These are phyloP conservation scores for Mesoligia furuncula DNA, from an alignment of 2,888 invertebrate species.

Conservation along the genomic window DNA sequence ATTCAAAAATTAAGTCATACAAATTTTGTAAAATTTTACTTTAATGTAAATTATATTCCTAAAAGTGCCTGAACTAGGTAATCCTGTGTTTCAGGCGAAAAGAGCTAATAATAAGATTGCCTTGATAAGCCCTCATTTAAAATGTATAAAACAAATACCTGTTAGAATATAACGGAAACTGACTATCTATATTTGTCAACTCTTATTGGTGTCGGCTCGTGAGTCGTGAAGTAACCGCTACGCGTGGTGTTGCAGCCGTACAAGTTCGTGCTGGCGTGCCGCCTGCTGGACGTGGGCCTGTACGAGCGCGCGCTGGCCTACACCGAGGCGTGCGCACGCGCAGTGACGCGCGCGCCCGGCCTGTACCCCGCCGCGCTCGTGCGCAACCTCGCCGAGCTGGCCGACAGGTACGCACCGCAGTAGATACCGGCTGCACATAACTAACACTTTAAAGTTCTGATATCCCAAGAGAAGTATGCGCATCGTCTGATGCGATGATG, in stretches of 20 bases:
- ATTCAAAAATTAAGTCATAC: too few relatives aligned
- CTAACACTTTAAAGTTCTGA: not conserved
- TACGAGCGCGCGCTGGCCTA: slow-evolving; percentile 95
- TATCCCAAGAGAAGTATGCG: not conserved
- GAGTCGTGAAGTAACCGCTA: not conserved
- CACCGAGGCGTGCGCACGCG: slow-evolving; percentile 94
- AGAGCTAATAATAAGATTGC: too few relatives aligned
- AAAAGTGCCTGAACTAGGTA: too few relatives aligned
- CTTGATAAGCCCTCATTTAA: not conserved
- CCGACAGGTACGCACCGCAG: slow-evolving; percentile 65
- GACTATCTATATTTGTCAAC: not conserved
- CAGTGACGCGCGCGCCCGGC: slow-evolving; percentile 91
- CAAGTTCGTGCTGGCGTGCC: slow-evolving; percentile 94
- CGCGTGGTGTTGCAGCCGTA: slow-evolving; percentile 91
- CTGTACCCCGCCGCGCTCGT: slow-evolving; percentile 83
- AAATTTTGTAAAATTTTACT: too few relatives aligned
- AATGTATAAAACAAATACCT: not conserved
- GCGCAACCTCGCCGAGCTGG: slow-evolving; percentile 85
- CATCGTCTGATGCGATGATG: not conserved
- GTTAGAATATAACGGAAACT: not conserved
- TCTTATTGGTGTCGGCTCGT: not conserved
- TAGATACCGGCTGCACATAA: not conserved
- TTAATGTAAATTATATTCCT: too few relatives aligned
- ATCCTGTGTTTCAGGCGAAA: too few relatives aligned
- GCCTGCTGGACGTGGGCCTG: slow-evolving; percentile 93